Conservation (phyloP, 1,140 invertebrate species). For the Bombus turneri region DNA sequence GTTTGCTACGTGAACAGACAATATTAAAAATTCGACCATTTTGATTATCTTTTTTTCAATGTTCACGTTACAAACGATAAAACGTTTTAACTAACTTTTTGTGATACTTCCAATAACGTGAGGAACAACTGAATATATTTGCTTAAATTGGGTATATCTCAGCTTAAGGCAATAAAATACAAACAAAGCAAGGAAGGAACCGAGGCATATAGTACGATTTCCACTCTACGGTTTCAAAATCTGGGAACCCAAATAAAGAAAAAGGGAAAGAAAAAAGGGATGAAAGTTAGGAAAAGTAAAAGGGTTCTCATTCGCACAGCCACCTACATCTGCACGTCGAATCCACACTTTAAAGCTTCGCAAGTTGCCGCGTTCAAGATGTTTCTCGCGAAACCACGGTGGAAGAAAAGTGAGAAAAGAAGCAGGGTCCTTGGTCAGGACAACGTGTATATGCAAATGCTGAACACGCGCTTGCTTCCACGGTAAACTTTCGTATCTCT, state of each 20-base stretch:
- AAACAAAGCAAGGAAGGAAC: background rate
- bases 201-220: background rate
- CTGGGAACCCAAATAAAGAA: background rate
- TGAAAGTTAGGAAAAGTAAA: background rate
- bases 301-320: background rate
- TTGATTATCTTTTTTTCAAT: background rate
- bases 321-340: too few species aligned
- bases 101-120: background rate
- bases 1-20: background rate
- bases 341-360: background rate
- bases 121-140: background rate
- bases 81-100: background rate
- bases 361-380: conserved; percentile 16
- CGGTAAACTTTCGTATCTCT: conserved; percentile 38
- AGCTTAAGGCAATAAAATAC: background rate
- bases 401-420: background rate
- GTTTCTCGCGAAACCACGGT: conserved; percentile 8
- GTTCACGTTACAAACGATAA: background rate
- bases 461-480: conserved; percentile 24
- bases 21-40: background rate
- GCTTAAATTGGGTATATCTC: background rate
- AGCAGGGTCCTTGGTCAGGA: background rate
- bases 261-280: background rate
- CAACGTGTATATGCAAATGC: conserved; percentile 46
- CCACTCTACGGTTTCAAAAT: background rate